Base-by-base conservation (phyloP, 2,888 invertebrate species). In the Acrocera orbiculus region DNA sequence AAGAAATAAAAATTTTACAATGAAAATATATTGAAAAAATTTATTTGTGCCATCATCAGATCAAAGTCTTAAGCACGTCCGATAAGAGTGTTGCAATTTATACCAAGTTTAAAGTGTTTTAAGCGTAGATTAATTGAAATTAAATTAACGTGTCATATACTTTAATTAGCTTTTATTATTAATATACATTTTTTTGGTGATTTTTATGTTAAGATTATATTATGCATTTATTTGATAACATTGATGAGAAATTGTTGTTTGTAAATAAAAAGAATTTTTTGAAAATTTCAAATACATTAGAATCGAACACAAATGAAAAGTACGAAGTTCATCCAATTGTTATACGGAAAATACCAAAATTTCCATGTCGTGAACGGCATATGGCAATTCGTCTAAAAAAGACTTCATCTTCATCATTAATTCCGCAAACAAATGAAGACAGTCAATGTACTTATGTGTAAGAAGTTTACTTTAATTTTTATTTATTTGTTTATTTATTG, bases 351-450 rank as follows among this genome's bases (percentile, higher is more conserved):
- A 67, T 66, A 27, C 73, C 76, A 35, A 70, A 71, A 47, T 76
- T 76, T 52, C 75, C 73, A 2, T 73, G 73, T 2, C 64, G 76
- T 27, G 75, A 76, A 48, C 65, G 76, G 42, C 72, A 76, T 52
- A 67, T 67, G 47, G 76, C 76, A 24, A 68, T 76, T 27, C 61
- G 74, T 34, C 66, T 76, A 43, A 66, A 67, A 41, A 66, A 63
- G 42, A 64, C 62, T 24, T 36, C 42, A 28, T 39, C 40, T 9
- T 34, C 40, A 9, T 33, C 40, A 15, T 35, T 36, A 13, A 11
- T 40, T 22, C 40, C 43, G 13, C 41, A 44, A 27, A 32, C 42
- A 11, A 40, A 42, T 36, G 24, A 40, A 32, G 40, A 43, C 22
- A 36, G 37, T 14, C 28, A 40, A 25, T 40, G 37, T 17, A 27